These are phyloP conservation scores for Parasteatoda lunata DNA, from an alignment of 2,888 invertebrate species.

Conservation along the genomic window DNA sequence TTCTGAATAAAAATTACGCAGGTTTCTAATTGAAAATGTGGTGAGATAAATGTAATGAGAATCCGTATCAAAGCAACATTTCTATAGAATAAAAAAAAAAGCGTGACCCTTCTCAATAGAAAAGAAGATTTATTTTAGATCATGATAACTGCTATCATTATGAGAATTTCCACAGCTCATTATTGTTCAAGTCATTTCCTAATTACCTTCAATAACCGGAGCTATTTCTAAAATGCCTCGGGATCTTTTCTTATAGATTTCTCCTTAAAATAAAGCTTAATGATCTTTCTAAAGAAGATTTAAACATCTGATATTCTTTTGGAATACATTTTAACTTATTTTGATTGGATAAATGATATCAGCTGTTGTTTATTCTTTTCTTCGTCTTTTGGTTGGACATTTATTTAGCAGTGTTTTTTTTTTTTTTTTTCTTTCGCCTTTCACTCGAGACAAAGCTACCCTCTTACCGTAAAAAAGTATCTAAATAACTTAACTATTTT, in stretches of 20 bases:
- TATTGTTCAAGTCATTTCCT: slow-evolving; percentile 51
- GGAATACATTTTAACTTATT: neutral
- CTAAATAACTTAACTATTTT: too few relatives aligned
- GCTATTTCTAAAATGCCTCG: slow-evolving; percentile 27
- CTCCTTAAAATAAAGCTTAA: slow-evolving; percentile 34
- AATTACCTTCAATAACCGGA: slow-evolving; percentile 49
- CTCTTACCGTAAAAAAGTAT: too few relatives aligned
- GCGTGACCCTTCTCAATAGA: slow-evolving; percentile 7
- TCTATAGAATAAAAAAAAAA: neutral
- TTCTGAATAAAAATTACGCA: too few relatives aligned
- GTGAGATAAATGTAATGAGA: too few relatives aligned
- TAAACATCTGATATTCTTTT: neutral
- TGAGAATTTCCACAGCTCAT: slow-evolving; percentile 33
- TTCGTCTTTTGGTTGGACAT: too few relatives aligned
- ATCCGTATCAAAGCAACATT: too few relatives aligned
- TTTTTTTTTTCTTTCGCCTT: too few relatives aligned
- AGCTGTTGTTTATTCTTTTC: too few relatives aligned
- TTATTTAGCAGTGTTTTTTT: too few relatives aligned
- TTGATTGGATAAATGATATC: neutral
- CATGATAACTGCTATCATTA: slow-evolving; percentile 56
- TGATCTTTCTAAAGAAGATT: slow-evolving; percentile 28
- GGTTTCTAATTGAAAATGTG: too few relatives aligned
- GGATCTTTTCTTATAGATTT: neutral
- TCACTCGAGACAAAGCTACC: too few relatives aligned
- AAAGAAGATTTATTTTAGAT: slow-evolving; percentile 51